Base-by-base conservation (phyloP, 2,113 vertebrate genomes). In the Pluvialis apricaria region DNA sequence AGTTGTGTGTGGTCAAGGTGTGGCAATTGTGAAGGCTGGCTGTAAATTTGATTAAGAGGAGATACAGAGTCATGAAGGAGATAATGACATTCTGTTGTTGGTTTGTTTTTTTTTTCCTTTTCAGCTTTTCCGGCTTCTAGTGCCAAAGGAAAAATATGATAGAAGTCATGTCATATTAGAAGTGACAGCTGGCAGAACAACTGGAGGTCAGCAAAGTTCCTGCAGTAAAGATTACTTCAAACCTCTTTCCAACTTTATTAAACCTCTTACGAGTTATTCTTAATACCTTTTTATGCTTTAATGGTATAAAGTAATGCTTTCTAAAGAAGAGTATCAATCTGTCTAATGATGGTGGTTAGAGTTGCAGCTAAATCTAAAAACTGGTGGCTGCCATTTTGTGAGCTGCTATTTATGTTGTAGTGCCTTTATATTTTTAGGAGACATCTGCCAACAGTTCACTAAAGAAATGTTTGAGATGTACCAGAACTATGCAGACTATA, bases 401-500 rank as follows among this genome's bases (percentile, higher is more conserved):
- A 87, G 36, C 34, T 70, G 88, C 89, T 91, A 5, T 95, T 97
- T 82, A 40, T 79, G 54, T 87, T 61, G 31, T 66, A 57, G 28
- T 5, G 16, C 81, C 45, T 94, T 93, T 91, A 21, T 88, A 47
- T 58, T 88, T 97, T 87, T 96, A 99, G 99, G 99, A 88, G 99
- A 99, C 96, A 99, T 99, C 93, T 99, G 99, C 91, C 99, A 99
- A 15, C 99, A 99, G 76, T 99, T 99, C 98, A 99, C 99, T 52
- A 97, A 95, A 93, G 99, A 99, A 96, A 97, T 99, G 96, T 99
- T 99, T 97, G 98, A 99, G 66, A 99, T 99, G 99, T 99, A 99
- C 94, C 98, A 98, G 90, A 98, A 96, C 76, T 99, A 99, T 55
- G 98, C 99, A 1, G 94, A 68, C 68, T 99, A 99, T 86, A 99